A percentile compares a stretch with the other conserved stretches of the same genome.
Conservation (phyloP, 2,113 vertebrate genomes). For the Dipodomys stephensi region DNA sequence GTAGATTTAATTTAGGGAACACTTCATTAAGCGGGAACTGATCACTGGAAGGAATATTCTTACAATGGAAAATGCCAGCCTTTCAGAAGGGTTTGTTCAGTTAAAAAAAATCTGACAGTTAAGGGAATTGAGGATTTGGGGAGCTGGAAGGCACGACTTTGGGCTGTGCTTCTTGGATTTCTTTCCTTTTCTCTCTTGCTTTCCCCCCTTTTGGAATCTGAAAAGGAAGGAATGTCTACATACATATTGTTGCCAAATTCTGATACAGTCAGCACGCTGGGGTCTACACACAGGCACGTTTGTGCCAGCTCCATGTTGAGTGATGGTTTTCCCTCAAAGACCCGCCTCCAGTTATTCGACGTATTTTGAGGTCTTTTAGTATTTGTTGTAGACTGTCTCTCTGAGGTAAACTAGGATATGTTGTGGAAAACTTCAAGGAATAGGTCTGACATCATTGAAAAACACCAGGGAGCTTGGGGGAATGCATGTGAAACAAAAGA, state of each 20-base stretch:
- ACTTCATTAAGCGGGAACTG: slow-evolving; percentile 80
- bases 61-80: slow-evolving; percentile 57
- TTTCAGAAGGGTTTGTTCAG: slow-evolving; percentile 47
- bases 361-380: slow-evolving; percentile 63
- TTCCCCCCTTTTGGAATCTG: background rate
- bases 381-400: slow-evolving; percentile 49
- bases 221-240: background rate
- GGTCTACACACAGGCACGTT: too few species aligned
- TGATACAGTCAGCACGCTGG: accelerated
- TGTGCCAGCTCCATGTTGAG: background rate
- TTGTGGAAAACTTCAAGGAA: slow-evolving; percentile 48
- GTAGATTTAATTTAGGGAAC: slow-evolving; percentile 81
- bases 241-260: background rate
- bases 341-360: background rate
- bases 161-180: background rate
- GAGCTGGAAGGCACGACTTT: background rate
- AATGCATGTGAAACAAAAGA: slow-evolving; percentile 75
- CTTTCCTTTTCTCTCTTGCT: background rate
- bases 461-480: slow-evolving; percentile 69
- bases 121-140: slow-evolving; percentile 32
- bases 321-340: background rate
- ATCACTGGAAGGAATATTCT: slow-evolving; percentile 50
- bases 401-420: slow-evolving; percentile 41
- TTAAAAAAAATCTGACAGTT: slow-evolving; percentile 44
- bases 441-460: slow-evolving; percentile 67